Evolutionary conservation across 2,797 vertebrate species (phyloP).

Genomic region (Poeciliopsis turneri): DNA sequence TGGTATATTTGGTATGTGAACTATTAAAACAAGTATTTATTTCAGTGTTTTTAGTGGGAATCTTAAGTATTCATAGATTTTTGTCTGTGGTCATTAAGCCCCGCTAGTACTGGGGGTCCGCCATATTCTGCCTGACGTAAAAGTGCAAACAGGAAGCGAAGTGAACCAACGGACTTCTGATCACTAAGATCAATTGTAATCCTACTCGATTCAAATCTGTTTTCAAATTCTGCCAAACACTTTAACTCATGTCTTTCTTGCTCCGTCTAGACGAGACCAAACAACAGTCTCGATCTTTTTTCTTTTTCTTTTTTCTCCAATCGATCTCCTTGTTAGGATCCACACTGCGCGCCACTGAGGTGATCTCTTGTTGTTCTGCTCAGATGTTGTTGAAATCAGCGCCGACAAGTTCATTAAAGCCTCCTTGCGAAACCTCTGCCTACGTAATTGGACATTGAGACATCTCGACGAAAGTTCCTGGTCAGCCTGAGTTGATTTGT

Average conservation of each 20-base stretch:
- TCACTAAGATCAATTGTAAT: not conserved
- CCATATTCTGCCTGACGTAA: not conserved
- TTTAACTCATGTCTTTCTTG: not conserved
- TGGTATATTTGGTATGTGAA: not conserved
- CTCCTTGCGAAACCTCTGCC: constrained; percentile 81
- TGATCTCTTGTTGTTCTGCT: constrained; percentile 64
- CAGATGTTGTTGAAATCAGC: constrained; percentile 82
- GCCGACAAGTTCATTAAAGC: constrained; percentile 92
- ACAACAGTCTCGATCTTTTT: constrained; percentile 6
- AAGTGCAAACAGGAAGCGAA: too few relatives aligned
- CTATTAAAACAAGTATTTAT: not conserved
- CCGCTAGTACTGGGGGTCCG: not conserved
- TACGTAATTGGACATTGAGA: constrained; percentile 88
- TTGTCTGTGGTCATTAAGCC: too few relatives aligned
- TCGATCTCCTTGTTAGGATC: constrained; percentile 20
- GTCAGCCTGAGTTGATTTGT: constrained; percentile 73
- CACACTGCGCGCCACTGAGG: constrained; percentile 25
- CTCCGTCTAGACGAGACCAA: not conserved
- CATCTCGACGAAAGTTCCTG: constrained; percentile 83
- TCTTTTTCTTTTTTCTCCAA: not conserved
- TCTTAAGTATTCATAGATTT: too few relatives aligned
- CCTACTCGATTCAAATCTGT: not conserved
- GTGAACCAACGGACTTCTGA: too few relatives aligned
- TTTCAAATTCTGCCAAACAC: not conserved
- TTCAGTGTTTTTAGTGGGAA: too few relatives aligned